phyloP scores from a whole-genome alignment of 2,888 invertebrate species.

The Drosophila pseudotakahashii region DNA sequence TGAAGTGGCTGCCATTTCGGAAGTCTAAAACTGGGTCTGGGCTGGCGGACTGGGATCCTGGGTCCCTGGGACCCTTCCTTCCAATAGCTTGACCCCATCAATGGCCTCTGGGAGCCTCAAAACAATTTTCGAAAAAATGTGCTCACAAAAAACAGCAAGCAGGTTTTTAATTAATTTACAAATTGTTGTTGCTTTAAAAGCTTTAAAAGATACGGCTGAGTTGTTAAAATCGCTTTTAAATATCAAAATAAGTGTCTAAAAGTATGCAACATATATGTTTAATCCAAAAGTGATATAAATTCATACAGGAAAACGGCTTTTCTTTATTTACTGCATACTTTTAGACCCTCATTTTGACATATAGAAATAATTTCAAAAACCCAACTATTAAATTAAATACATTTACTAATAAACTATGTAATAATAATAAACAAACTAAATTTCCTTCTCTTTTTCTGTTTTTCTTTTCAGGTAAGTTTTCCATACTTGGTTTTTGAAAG shows the following conservation, averaged over 20 bases:
- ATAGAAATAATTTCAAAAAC: too few species aligned
- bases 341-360: too few species aligned
- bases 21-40: slow-evolving; percentile 1
- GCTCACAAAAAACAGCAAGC: slow-evolving; percentile 11
- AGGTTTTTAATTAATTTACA: slow-evolving; percentile 73
- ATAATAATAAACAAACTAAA: slow-evolving; percentile 45
- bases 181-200: slow-evolving; percentile 3
- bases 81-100: slow-evolving; percentile 45
- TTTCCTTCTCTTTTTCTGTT: slow-evolving; percentile 32
- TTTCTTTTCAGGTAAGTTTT: slow-evolving; percentile 36
- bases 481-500: not conserved
- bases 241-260: too few species aligned
- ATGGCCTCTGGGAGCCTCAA: slow-evolving; percentile 73
- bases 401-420: too few species aligned
- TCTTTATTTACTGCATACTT: too few species aligned
- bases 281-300: too few species aligned
- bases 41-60: slow-evolving; percentile 32
- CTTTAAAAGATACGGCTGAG: too few species aligned
- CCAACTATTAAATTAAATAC: too few species aligned
- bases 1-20: slow-evolving; percentile 37
- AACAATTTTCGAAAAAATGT: slow-evolving; percentile 56
- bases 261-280: too few species aligned
- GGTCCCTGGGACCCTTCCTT: slow-evolving; percentile 26
- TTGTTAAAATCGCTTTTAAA: too few species aligned
- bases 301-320: too few species aligned